Evolutionary conservation across 2,888 invertebrate species (phyloP), one percentile per base, ranked within the genome.

Genomic region (Pseudolycoriella hygida): DNA sequence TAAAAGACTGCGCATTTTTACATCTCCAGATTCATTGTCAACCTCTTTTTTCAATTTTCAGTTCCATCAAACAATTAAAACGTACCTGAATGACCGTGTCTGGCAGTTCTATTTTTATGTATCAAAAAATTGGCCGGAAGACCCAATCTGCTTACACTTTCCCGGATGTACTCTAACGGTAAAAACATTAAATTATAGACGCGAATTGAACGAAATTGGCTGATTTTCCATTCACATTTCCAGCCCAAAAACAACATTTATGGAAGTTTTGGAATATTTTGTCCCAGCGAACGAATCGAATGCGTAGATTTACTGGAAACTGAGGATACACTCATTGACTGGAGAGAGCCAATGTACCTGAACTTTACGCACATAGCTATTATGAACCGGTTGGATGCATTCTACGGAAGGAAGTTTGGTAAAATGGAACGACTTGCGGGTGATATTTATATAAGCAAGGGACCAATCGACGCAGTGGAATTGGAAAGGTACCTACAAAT

Each of bases 81-180:
- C 87, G 70, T 86, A 80, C 74, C 75, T 83, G 67, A 80, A 79
- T 71, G 83, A 87, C 69, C 78, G 78, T 61, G 82, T 87, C 67
- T 87, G 87, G 87, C 79, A 87, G 65, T 87, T 87, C 71, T 73
- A 84, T 70, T 87, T 87, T 73, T 87, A 87, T 77, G 83, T 87
- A 63, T 77, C 83, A 58, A 84, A 86, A 67, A 78, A 74, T 66
- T 87, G 87, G 87, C 87, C 87, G 46, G 81, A 84, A 56, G 77
- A 81, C 56, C 80, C 83, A 55, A 80, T 87, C 60, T 80, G 84
- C 60, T 69, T 86, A 57, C 87, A 87, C 66, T 87, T 87, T 67
- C 87, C 87, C 52, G 87, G 87, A 61, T 85, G 86, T 73, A 87
- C 87, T 51, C 75, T 77, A 62, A 80, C 86, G 71, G 87, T 87